Evolutionary conservation across 1,140 invertebrate genomes (phyloP), one percentile per base, ranked within the genome.

Genomic region (Bombus ignitus): DNA sequence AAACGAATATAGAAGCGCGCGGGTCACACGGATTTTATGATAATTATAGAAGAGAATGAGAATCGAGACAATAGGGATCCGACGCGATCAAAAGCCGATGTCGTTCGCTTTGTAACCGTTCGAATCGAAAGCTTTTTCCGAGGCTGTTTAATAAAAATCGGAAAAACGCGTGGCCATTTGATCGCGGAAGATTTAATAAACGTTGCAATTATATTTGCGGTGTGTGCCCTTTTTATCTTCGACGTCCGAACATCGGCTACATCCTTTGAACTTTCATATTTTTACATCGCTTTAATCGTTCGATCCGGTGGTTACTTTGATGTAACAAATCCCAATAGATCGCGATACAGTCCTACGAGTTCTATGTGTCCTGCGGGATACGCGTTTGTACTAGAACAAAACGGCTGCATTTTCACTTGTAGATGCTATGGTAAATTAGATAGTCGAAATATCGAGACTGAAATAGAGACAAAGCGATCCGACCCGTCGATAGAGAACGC

Each of bases 61-160:
- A 42, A 5, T 59, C 2, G 37, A n/a, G 44, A 79, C n/a, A 35
- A 79, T 66, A 1, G 62, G 28, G 2, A 25, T 12, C 15, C 2
- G 35, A 35, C 25, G 32, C 8, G 57, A 76, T 59, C 74, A 37
- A 76, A 76, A 37, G 35, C 22, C 35, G 35, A 76, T 28, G 47
- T 59, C 35, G 47, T 8, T 25, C 25, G 25, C 25, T 57, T 37
- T 59, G 74, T 28, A 59, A 59, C 8, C 9, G 18, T 3, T 12
- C 1, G 15, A 35, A 44, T 66, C 37, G 32, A 8, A 22, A 35
- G 6, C 39, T n/a, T 37, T 35, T n/a, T 35, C 10, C 8, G 1
- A 8, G 37, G 12, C n/a, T 42, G 76, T 79, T 79, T 66, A 44
- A 79, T 44, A 79, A 79, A 66, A 35, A 35, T 79, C 15, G 47